Conservation (phyloP, 2,113 vertebrate species). For the Polypterus bichir region DNA sequence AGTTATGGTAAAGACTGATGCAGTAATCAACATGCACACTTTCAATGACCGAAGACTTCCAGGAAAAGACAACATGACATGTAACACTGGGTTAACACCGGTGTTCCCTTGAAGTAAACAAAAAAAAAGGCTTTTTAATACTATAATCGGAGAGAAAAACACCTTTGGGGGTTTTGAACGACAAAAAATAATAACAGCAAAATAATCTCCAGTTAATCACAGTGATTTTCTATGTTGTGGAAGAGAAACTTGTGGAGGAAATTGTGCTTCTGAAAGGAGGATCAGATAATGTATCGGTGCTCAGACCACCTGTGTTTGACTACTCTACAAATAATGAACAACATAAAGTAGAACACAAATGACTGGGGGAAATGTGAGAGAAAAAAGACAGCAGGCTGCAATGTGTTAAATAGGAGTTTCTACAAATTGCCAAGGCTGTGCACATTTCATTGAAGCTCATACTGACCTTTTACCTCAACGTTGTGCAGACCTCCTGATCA, state of each 20-base stretch:
- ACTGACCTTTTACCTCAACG: slow-evolving; percentile 33
- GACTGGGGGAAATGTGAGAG: too few species aligned
- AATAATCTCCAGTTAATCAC: slow-evolving; percentile 47
- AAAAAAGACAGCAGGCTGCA: slow-evolving; percentile 8
- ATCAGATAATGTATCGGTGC: slow-evolving; percentile 8
- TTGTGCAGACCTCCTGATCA: slow-evolving; percentile 26
- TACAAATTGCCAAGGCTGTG: slow-evolving; percentile 17
- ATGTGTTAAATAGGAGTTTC: slow-evolving; percentile 1
- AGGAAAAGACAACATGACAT: slow-evolving; percentile 88
- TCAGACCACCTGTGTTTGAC: slow-evolving; percentile 35
- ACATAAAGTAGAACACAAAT: too few species aligned
- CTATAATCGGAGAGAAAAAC: slow-evolving; percentile 27
- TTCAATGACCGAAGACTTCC: slow-evolving; percentile 96
- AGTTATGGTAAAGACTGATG: slow-evolving; percentile 78
- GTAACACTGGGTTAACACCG: slow-evolving; percentile 77
- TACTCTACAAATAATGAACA: slow-evolving; percentile 6
- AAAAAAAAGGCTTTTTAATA: slow-evolving; percentile 19
- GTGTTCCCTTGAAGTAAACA: slow-evolving; percentile 70
- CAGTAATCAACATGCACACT: slow-evolving; percentile 96
- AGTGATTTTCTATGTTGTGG: slow-evolving; percentile 22
- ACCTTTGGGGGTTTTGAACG: slow-evolving; percentile 46
- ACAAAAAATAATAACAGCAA: slow-evolving; percentile 49
- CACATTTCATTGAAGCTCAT: slow-evolving; percentile 29
- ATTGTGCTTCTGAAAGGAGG: slow-evolving; percentile 8
- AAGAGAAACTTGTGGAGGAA: slow-evolving; percentile 17